Evolutionary conservation across 2,113 vertebrate species (phyloP), one percentile per base, ranked within the genome.

Genomic region (Calyptommatus sinebrachiatus): DNA sequence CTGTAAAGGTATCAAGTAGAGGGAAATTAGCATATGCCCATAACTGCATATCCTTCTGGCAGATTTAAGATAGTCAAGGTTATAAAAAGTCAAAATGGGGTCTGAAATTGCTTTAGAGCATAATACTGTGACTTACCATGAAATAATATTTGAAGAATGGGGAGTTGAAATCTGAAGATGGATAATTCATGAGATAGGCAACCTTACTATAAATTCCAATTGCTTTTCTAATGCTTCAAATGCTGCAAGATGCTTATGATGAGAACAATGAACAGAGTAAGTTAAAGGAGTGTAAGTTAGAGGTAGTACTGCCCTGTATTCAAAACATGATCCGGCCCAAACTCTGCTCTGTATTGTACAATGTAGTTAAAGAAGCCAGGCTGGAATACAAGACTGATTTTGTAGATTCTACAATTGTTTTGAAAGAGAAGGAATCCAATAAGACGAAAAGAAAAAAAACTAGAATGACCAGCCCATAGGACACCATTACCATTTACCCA

Each of bases 401-500:
- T 20, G 67, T 69, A 45, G 22, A 24, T 35, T 26, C 26, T 26
- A 46, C 2, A 24, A 16, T 26, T 22, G 3, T 2, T 74, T 14
- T 3, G 14, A 10, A 63, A 24, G 1, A 75, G 31, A 53, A 57
- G 35, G 18, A 29, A 4, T 41, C 5, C 35, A 7, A 20, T 68
- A 1, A 1, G 28, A 21, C 29, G 28, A 21, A 69, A 62, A 29
- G 53, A 21, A 41, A 20, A 22, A 46, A 62, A 24, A 41, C 11
- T 16, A n/a, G 70, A 41, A 41, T 41, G 2, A 41, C 35, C 7
- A 26, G 45, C 29, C 11, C 50, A 24, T 18, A 69, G n/a, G 2
- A 11, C 26, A 45, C 67, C 8, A 81, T 66, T 50, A 53, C 28
- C 2, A 1, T 84, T 89, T 88, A 81, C 90, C 70, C 41, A 81